These are phyloP conservation scores for Cyanoliseus patagonus DNA, from an alignment of 2,113 vertebrate genomes.

Conservation along the genomic window DNA sequence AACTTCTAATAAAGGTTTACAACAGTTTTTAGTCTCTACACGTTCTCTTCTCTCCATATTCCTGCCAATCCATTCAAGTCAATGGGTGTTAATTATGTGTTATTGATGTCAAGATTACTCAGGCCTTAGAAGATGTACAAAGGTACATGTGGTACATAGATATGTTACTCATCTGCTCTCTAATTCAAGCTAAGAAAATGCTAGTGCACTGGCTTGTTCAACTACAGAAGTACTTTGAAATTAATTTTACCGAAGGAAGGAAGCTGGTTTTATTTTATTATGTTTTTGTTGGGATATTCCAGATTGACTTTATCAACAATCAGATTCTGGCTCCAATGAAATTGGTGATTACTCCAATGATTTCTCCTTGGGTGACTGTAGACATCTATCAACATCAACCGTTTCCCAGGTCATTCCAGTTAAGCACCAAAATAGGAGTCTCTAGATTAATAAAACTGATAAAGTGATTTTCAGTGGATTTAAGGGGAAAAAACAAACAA, in stretches of 20 bases:
- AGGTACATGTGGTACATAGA: not conserved
- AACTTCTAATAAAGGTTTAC: not conserved
- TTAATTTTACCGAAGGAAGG: not conserved
- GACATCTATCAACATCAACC: not conserved
- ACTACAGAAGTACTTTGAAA: not conserved
- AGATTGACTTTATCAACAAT: not conserved
- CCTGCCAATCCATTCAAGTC: not conserved
- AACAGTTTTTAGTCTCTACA: not conserved
- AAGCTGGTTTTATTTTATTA: not conserved
- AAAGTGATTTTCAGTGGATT: not conserved
- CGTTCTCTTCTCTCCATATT: not conserved
- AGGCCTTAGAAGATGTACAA: not conserved
- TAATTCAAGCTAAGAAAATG: not conserved
- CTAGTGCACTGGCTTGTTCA: not conserved
- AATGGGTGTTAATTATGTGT: not conserved
- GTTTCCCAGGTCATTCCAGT: not conserved
- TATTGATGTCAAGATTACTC: not conserved
- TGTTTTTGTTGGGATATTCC: not conserved
- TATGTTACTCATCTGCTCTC: not conserved
- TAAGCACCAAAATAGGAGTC: not conserved
- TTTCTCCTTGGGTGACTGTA: not conserved
- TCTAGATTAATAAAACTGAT: not conserved
- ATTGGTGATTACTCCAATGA: not conserved
- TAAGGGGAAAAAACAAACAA: not conserved
- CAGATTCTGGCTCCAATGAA: not conserved